Evolutionary conservation across 2,888 invertebrate genomes (phyloP), one percentile per base, ranked within the genome.

Genomic region (Macrosiphum euphorbiae): DNA sequence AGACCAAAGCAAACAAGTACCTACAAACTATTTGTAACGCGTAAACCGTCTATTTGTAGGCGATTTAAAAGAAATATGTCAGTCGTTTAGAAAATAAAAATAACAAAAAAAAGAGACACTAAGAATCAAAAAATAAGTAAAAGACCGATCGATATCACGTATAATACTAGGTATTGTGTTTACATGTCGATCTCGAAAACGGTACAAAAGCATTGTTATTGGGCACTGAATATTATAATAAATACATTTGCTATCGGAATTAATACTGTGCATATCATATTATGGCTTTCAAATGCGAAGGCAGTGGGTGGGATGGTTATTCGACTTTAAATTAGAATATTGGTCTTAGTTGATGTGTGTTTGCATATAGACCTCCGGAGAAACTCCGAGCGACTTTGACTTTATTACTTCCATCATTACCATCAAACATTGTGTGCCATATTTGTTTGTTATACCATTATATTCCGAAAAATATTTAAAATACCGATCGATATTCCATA

Each of bases 1-100:
- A 78, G 78, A 78, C 78, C 35, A 78, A 35, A 78, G 78, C 35
- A 78, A 78, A 78, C 78, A 78, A 78, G 78, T 78, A 78, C 78
- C 78, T 78, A 78, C 20, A 78, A 78, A 78, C 78, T 78, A 78
- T 78, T 35, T 78, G 78, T 35, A 78, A 41, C 78, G 78, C 78
- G 35, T 78, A 35, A 78, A 78, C 35, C 35, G 35, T 78, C 20
- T 78, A 78, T 78, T 78, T 78, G 78, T 78, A 78, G 35, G 78
- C 35, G 78, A 78, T 78, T 78, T 78, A 78, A 78, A 35, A 78
- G 78, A 78, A 78, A 78, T 78, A 78, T 35, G 35, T 78, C 35
- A 35, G 78, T 41, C 78, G 78, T 78, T 78, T 35, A 35, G 35
- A 35, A 78, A 78, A 35, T 8, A 20, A 35, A 67, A 20, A 78